A percentile compares a stretch with the other conserved stretches of the same genome.
Conservation (phyloP, 1,140 invertebrate species). For the Nephotettix cincticeps region DNA sequence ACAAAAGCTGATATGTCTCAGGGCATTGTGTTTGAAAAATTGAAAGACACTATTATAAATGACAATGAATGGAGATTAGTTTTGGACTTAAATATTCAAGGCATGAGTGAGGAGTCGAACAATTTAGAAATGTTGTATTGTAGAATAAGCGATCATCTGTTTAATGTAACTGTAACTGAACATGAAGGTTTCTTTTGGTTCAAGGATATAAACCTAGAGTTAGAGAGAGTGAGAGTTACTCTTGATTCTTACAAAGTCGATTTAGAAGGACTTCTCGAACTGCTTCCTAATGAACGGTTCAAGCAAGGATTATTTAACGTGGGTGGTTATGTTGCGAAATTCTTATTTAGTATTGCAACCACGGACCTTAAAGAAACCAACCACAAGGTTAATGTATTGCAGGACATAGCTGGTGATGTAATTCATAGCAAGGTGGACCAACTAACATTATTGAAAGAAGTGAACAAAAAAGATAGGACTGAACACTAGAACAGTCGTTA, state of each 20-base stretch:
- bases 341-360: background rate
- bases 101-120: too few species aligned
- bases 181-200: background rate
- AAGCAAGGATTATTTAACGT: background rate
- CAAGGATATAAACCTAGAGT: background rate
- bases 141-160: background rate
- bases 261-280: background rate
- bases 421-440: background rate
- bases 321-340: background rate
- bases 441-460: background rate
- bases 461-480: background rate
- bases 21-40: background rate
- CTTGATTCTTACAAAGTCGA: background rate
- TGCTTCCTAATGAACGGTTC: background rate
- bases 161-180: background rate
- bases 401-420: background rate
- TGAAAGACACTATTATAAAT: background rate
- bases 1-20: too few species aligned
- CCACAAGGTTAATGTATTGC: background rate
- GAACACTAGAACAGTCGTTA: background rate
- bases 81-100: background rate
- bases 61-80: background rate
- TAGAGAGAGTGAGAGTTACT: background rate
- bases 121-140: background rate
- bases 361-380: background rate